Conservation (phyloP, 1,140 invertebrate species). For the Akabosia matsudoensis region DNA sequence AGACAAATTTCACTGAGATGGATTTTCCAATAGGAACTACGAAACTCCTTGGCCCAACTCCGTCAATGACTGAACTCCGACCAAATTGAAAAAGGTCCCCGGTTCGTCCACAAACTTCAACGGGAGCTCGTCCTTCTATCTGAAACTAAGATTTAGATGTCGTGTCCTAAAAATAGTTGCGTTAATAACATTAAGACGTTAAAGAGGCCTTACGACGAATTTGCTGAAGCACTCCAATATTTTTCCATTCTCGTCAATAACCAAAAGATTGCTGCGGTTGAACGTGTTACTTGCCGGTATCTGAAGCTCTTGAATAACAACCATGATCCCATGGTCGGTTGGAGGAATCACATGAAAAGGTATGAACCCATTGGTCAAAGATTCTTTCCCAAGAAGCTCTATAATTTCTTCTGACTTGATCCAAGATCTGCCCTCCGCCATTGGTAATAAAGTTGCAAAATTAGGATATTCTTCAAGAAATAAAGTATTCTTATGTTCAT, state of each 20-base stretch:
- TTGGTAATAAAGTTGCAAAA: not conserved
- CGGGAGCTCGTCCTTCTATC: not conserved
- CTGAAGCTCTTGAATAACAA: conserved; percentile 31
- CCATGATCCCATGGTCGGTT: conserved; percentile 26
- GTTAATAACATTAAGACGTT: not conserved
- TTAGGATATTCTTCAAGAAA: not conserved
- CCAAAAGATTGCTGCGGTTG: not conserved
- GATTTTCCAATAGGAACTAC: not conserved
- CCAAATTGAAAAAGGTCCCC: not conserved
- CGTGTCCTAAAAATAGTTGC: not conserved
- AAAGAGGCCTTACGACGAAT: not conserved
- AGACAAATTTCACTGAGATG: not conserved
- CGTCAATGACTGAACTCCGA: not conserved
- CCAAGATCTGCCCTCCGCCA: not conserved
- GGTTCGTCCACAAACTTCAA: not conserved
- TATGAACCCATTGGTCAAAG: not conserved
- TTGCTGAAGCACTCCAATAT: conserved; percentile 12
- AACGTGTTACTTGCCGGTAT: conserved; percentile 1
- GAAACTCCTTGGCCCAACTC: conserved; percentile 7
- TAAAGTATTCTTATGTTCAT: not conserved
- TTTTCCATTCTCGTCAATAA: conserved; percentile 16
- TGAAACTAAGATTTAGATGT: not conserved
- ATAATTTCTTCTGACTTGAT: not conserved
- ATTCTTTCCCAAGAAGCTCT: not conserved
- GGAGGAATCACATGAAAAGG: conserved; percentile 20